Evolutionary conservation across 2,888 invertebrate species (phyloP).

Genomic region (Chrysotoxum bicinctum): DNA sequence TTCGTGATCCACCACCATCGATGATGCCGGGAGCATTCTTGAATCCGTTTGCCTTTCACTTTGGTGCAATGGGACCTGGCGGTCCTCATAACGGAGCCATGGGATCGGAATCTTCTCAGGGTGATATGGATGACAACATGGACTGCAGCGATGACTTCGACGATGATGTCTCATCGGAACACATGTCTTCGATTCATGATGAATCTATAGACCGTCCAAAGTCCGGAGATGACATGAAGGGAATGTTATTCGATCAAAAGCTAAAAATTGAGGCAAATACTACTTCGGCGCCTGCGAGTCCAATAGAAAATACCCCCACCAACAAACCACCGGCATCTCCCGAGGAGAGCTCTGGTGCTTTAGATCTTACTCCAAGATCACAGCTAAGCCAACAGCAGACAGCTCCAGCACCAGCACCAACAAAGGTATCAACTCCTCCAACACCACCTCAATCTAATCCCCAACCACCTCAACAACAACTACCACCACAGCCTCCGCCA

Average conservation of each 20-base stretch:
- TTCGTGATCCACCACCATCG: constrained; percentile 88
- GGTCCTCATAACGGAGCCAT: constrained; percentile 78
- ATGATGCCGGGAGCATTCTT: constrained; percentile 81
- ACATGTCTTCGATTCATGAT: constrained; percentile 79
- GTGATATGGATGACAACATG: constrained; percentile 81
- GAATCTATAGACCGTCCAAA: constrained; percentile 77
- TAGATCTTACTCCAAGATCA: constrained; percentile 84
- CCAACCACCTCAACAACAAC: constrained; percentile 71
- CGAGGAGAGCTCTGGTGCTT: constrained; percentile 81
- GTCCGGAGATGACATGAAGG: constrained; percentile 80
- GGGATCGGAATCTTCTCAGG: constrained; percentile 81
- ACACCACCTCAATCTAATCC: constrained; percentile 79
- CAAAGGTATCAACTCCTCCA: constrained; percentile 51
- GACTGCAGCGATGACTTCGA: constrained; percentile 81
- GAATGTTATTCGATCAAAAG: constrained; percentile 80
- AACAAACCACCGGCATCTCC: constrained; percentile 80
- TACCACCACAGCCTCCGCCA: constrained; percentile 47
- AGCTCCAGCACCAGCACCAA: constrained; percentile 40
- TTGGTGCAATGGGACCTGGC: constrained; percentile 78
- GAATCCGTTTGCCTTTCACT: constrained; percentile 81
- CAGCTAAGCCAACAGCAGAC: constrained; percentile 68
- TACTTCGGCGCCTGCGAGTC: constrained; percentile 79
- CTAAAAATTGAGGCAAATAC: constrained; percentile 79
- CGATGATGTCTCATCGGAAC: constrained; percentile 80
- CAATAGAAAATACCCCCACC: constrained; percentile 74